Base-by-base conservation (phyloP, 2,888 invertebrate species). In the Bugulina stolonifera region DNA sequence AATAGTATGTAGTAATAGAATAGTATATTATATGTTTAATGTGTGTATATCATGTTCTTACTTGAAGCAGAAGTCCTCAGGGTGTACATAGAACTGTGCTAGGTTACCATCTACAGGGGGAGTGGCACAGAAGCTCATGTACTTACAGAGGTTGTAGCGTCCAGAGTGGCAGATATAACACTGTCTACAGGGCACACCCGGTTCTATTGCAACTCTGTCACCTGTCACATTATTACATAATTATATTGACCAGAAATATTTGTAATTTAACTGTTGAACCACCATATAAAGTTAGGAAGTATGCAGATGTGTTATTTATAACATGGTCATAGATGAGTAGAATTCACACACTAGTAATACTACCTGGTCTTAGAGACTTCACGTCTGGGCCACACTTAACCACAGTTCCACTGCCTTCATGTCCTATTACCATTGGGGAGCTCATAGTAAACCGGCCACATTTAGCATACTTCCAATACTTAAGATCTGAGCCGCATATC, bases 81-180 rank as follows among this genome's bases (percentile, higher is more conserved):
- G 75, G 71, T 80, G 80, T 64, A 73, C 77, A 73, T 76, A 79
- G 71, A 75, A 76, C 23, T 73, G 75, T 70, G 77, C 77, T 54
- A 80, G 71, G 71, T 77, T 79, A 0, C 80, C 79, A 55, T 79
- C 73, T 54, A 77, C 77, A 25, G 80, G 79, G 0, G 80, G 80
- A 32, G 81, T 80, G 58, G 79, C 79, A 74, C 79, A 80, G 77
- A 82, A 82, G 72, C 76, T 72, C 23, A 84, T 78, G 54, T 77
- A 74, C 35, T 74, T 76, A 73, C 80, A 80, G 52, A 80, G 74
- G 74, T 80, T 80, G 74, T 80, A 80, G 35, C 76, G 70, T 14
- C 80, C 80, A 2, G 73, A 69, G 71, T 77, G 77, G 74, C 80
- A 80, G 27, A 78, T 71, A 14, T 72, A 69, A 74, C 80, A 80